phyloP scores from a whole-genome alignment of 2,888 invertebrate genomes.

The Hypselothyrea guttata region DNA sequence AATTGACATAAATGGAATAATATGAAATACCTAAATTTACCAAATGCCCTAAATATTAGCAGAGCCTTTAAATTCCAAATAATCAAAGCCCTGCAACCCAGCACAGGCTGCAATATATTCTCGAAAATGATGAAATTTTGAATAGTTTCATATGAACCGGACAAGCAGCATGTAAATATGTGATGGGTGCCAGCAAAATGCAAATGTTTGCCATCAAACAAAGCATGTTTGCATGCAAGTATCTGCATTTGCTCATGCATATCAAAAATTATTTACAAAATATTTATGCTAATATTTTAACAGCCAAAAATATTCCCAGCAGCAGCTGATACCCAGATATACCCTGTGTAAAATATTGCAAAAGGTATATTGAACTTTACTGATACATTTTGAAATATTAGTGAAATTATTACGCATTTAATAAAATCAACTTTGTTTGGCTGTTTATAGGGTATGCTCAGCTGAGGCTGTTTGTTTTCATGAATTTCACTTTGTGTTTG shows the following conservation, averaged over 20 bases:
- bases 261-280: slow-evolving; percentile 52
- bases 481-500: slow-evolving; percentile 19
- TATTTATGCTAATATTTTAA: slow-evolving; percentile 69
- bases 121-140: slow-evolving; percentile 33
- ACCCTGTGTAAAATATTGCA: background rate
- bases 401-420: background rate
- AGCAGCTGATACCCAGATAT: background rate
- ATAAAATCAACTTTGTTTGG: too few species aligned
- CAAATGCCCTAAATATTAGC: background rate
- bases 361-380: background rate
- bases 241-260: slow-evolving; percentile 24
- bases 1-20: slow-evolving; percentile 26
- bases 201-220: slow-evolving; percentile 30
- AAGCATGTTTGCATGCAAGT: slow-evolving; percentile 1
- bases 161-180: slow-evolving; percentile 32
- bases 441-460: too few species aligned
- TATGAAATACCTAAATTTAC: slow-evolving; percentile 5
- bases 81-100: slow-evolving; percentile 14
- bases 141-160: slow-evolving; percentile 25
- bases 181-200: slow-evolving; percentile 32
- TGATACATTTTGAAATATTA: background rate
- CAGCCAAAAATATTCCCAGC: slow-evolving; percentile 35
- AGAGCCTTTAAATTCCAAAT: slow-evolving; percentile 35
- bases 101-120: slow-evolving; percentile 15
- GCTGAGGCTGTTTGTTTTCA: slow-evolving; percentile 1